Percentiles rank a stretch among this genome's conserved stretches.
These are phyloP conservation scores for Hormaphis cornu DNA, from an alignment of 1,140 invertebrate genomes.

Conservation along the genomic window DNA sequence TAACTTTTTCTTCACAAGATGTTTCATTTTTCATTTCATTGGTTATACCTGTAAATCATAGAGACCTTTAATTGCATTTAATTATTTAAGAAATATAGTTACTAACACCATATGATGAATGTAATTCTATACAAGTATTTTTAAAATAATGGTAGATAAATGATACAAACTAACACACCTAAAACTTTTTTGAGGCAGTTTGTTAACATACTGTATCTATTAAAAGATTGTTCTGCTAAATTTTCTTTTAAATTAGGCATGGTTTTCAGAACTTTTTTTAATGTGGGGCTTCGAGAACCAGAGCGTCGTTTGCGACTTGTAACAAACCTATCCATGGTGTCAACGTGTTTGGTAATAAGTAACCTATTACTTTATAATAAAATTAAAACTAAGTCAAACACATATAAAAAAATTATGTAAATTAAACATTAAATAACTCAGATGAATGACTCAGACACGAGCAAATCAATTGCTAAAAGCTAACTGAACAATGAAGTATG, in stretches of 20 bases:
- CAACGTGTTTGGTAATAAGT: background rate
- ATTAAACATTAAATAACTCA: background rate
- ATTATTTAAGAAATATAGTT: background rate
- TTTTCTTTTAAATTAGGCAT: constrained; percentile 21
- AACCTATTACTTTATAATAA: background rate
- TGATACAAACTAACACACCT: constrained; percentile 8
- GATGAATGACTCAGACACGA: background rate
- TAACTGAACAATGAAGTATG: no score
- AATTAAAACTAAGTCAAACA: constrained; percentile 4
- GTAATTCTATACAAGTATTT: background rate
- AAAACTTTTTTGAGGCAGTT: constrained; percentile 2
- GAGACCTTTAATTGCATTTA: background rate
- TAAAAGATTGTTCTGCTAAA: constrained; percentile 17
- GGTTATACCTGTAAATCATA: background rate
- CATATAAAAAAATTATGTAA: background rate
- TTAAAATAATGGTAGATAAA: background rate
- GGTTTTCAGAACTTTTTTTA: constrained; percentile 22
- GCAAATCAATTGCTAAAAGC: background rate
- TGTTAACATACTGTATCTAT: background rate
- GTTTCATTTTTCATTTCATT: constrained; percentile 23
- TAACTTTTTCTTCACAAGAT: constrained; percentile 3
- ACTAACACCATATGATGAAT: background rate
- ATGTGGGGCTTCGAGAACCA: constrained; percentile 16
- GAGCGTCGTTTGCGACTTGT: constrained; percentile 8
- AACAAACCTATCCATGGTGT: constrained; percentile 3